Evolutionary conservation across 1,140 invertebrate species (phyloP), one percentile per base, ranked within the genome.

Genomic region (Triops longicaudatus): DNA sequence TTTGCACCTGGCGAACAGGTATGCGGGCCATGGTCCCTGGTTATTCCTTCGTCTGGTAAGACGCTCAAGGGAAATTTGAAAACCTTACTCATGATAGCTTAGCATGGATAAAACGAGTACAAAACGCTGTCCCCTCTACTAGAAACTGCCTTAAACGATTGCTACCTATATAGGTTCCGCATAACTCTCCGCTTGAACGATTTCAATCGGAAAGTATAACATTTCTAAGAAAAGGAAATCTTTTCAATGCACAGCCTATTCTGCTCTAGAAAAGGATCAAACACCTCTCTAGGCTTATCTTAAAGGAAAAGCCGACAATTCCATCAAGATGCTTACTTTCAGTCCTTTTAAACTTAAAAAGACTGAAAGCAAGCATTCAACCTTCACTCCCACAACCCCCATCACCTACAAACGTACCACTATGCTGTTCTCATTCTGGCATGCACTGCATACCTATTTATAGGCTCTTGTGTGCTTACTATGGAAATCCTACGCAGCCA

Each of bases 291-390:
- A 63, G 14, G 10, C 50, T 63, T 63, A 63, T 63, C 22, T 63
- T n/a, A 63, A 63, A 63, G 50, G 10, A 63, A 63, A 63, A 63
- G 50, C 50, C 50, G n/a, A 63, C 50, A 63, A 63, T 63, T 63
- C 50, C 50, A 63, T 0, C 50, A 63, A 63, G 43, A 44, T 17
- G 43, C n/a, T n/a, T 37, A 2, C 7, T 37, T 37, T 37, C 31
- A 37, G 7, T 37, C 31, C 7, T 37, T 37, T 37, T 7, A 37
- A 37, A 7, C 31, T 37, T 37, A n/a, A n/a, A n/a, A n/a, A n/a
- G n/a, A n/a, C n/a, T n/a, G n/a, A n/a, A n/a, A n/a, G n/a, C n/a
- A n/a, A n/a, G 31, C 31, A 4, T 37, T 37, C 31, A 37, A 63
- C 17, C 50, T 63, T 22, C n/a, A 14, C 44, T 5, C 44, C 50